Conservation (phyloP, 2,113 vertebrate genomes). For the Oreochromis niloticus region DNA sequence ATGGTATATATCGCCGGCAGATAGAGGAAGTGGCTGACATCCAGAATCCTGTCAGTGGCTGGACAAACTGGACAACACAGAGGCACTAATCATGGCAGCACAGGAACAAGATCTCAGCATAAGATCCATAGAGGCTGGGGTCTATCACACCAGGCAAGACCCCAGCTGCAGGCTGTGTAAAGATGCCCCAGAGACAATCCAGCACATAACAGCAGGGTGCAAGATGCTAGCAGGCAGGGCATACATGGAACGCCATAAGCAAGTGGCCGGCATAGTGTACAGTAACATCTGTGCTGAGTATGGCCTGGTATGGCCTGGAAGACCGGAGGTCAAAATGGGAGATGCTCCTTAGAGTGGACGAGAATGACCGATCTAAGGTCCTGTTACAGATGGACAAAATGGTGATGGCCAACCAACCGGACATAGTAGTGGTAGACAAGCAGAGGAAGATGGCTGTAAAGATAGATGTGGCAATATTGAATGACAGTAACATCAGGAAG, state of each 20-base stretch:
- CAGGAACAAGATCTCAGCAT: neutral
- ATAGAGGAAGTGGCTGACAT: neutral
- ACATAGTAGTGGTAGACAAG: neutral
- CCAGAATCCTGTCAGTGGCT: neutral
- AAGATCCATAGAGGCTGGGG: neutral
- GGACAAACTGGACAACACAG: neutral
- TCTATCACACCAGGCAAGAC: rapidly evolving
- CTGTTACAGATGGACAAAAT: neutral
- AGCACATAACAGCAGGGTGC: neutral
- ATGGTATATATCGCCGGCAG: neutral
- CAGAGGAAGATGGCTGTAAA: neutral
- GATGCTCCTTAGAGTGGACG: neutral
- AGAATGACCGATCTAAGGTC: neutral
- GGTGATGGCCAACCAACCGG: neutral
- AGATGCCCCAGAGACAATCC: neutral
- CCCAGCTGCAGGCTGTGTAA: neutral
- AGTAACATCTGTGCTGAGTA: neutral
- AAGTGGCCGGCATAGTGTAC: rapidly evolving
- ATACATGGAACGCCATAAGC: neutral
- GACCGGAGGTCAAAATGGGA: neutral
- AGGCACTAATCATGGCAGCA: neutral
- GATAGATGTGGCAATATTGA: neutral
- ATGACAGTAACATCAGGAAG: neutral
- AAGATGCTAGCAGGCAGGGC: rapidly evolving
- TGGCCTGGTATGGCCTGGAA: neutral